Conservation (phyloP, 2,797 vertebrate genomes). For the Smutsia gigantea region DNA sequence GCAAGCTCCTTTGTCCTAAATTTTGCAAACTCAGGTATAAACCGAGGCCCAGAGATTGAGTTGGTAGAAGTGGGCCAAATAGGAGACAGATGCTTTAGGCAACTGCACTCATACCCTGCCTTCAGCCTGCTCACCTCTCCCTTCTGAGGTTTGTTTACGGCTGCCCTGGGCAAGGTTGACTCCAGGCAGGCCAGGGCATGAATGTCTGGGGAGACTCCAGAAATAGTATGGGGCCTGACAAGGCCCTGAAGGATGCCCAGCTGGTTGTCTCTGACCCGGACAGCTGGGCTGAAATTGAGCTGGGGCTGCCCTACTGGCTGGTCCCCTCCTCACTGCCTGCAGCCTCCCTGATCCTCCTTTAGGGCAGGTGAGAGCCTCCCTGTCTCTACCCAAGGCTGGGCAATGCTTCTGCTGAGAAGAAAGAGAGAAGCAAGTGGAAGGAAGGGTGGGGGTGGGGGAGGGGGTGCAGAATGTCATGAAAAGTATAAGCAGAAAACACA, state of each 20-base stretch:
- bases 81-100: not conserved
- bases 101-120: not conserved
- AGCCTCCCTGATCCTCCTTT: constrained; percentile 59
- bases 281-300: constrained; percentile 76
- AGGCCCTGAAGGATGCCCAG: constrained; percentile 22
- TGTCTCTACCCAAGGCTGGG: not conserved
- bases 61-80: not conserved
- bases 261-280: constrained; percentile 55
- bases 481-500: not conserved
- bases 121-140: not conserved
- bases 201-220: constrained; percentile 39
- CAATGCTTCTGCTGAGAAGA: not conserved
- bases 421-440: constrained; percentile 51
- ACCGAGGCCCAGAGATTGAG: not conserved
- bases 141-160: constrained; percentile 51
- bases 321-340: not conserved
- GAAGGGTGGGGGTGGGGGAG: not conserved
- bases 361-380: not conserved
- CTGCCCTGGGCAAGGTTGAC: constrained; percentile 13
- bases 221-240: constrained; percentile 61
- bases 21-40: constrained; percentile 24
- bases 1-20: not conserved
- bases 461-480: not conserved
- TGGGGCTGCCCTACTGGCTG: not conserved
- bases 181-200: constrained; percentile 51